Evolutionary conservation across 2,888 invertebrate species (phyloP).

Genomic region (Agrochola macilenta): DNA sequence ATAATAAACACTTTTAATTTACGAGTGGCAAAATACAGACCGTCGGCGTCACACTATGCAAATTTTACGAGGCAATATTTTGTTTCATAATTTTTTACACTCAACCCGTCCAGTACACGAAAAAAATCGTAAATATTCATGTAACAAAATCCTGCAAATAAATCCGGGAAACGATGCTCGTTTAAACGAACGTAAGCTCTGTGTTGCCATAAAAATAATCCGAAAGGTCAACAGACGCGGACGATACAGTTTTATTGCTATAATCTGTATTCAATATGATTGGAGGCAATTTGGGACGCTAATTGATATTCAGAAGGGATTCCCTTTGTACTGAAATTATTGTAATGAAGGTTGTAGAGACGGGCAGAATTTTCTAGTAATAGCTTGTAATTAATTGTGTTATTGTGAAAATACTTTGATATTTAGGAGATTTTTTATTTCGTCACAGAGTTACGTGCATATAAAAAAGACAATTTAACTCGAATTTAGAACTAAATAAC

Average conservation of each 20-base stretch:
- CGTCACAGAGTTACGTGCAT: background rate
- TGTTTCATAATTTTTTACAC: constrained; percentile 73
- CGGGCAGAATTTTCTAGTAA: background rate
- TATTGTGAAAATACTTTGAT: background rate
- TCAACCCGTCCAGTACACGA: constrained; percentile 62
- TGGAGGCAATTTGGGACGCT: constrained; percentile 11
- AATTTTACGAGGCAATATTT: constrained; percentile 76
- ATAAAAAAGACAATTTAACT: background rate
- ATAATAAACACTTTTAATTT: constrained; percentile 58
- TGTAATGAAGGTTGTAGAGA: background rate
- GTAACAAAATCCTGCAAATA: constrained; percentile 51
- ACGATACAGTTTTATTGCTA: constrained; percentile 22
- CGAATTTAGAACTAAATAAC: background rate
- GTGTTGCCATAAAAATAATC: constrained; percentile 30
- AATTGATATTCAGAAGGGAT: constrained; percentile 47
- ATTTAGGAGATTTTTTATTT: background rate
- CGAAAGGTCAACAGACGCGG: constrained; percentile 31
- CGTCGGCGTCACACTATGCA: constrained; percentile 72
- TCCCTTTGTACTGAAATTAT: constrained; percentile 10
- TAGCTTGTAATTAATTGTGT: background rate
- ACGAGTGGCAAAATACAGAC: constrained; percentile 63
- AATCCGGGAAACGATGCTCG: constrained; percentile 35
- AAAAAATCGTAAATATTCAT: constrained; percentile 63
- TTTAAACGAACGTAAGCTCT: constrained; percentile 30
- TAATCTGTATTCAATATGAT: constrained; percentile 44